Percentiles rank a stretch among this genome's conserved stretches.
Evolutionary conservation across 35 echinoderm and acorn worm species (phyloP).

Genomic region (Ophiothrix spiculata): DNA sequence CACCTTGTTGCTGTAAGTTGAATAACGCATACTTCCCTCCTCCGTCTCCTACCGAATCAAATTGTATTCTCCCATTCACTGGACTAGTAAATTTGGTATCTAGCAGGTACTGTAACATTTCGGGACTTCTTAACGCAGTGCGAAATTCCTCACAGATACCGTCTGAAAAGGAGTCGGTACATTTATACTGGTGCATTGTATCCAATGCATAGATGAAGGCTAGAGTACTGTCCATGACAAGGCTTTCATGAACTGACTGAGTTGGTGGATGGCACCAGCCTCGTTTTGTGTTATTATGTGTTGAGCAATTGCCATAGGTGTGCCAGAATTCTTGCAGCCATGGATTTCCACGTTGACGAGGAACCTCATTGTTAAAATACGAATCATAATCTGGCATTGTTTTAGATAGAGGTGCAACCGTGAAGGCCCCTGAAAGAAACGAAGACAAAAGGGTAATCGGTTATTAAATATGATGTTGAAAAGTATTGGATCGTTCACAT

Average conservation of each 20-base stretch:
- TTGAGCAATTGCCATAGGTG: conserved; percentile 46
- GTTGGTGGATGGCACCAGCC: not conserved
- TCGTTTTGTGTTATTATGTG: not conserved
- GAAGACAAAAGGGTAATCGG: not conserved
- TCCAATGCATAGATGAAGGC: conserved; percentile 65
- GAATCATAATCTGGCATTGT: conserved; percentile 46
- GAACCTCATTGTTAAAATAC: conserved; percentile 48
- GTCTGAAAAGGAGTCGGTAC: conserved; percentile 12
- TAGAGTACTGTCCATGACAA: conserved; percentile 83
- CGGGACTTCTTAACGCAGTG: conserved; percentile 12
- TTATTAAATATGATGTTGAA: too few species aligned
- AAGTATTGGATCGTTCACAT: too few species aligned
- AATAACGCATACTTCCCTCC: conserved; percentile 63
- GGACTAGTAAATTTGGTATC: conserved; percentile 50
- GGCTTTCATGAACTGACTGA: conserved; percentile 58
- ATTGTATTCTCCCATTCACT: conserved; percentile 61
- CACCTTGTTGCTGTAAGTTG: conserved; percentile 55
- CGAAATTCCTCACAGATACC: conserved; percentile 51
- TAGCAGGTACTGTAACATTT: conserved; percentile 43
- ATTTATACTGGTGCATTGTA: conserved; percentile 53
- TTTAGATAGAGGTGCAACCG: conserved; percentile 65
- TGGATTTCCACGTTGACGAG: conserved; percentile 42
- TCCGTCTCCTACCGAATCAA: conserved; percentile 61
- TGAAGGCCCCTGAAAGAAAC: conserved; percentile 32
- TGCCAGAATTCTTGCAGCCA: conserved; percentile 74